Base-by-base conservation (phyloP, 2,113 vertebrate species). In the Ictalurus furcatus region DNA sequence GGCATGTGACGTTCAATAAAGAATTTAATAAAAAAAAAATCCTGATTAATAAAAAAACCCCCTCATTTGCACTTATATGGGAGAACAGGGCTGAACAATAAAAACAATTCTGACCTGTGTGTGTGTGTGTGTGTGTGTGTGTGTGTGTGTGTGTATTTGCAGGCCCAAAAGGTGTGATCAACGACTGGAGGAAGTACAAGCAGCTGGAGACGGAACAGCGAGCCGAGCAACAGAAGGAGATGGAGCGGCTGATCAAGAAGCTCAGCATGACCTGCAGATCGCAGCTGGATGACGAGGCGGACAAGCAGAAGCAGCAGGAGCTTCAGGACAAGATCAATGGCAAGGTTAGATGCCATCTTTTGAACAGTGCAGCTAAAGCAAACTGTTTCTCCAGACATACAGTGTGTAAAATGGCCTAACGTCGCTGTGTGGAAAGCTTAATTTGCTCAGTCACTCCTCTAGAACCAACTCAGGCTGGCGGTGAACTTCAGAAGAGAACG, bases 111-210 rank as follows among this genome's bases (percentile, higher is more conserved):
- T 80, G 11, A 74, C 71, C 67, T 30, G 1, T 44, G 44, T 69
- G 52, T 30, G 14, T 87, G 28, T 52, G 28, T 76, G 3, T 65
- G n/a, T 30, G 1, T 44, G 44, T 69, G 52, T 30, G 14, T 30
- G 1, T 44, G 44, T 69, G 52, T 30, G 14, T 87, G 28, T 52
- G 28, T 76, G 3, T 65, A 40, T 86, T 52, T 34, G 12, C 93
- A 99, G 98, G 98, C 90, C 98, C 98, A 14, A 99, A 99, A 93
- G 98, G 98, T 9, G 98, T 99, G 87, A 97, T 99, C 89, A 98
- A 99, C 25, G 98, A 99, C 94, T 99, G 98, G 98, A 93, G 98
- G 34, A 97, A 98, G 82, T 99, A 96, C 92, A 99, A 99, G 85
- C 98, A 99, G 90, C 92, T 99, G 94, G 97, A 99, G 91, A 98